Conservation (phyloP, 2,113 vertebrate genomes). For the Madoqua kirkii region DNA sequence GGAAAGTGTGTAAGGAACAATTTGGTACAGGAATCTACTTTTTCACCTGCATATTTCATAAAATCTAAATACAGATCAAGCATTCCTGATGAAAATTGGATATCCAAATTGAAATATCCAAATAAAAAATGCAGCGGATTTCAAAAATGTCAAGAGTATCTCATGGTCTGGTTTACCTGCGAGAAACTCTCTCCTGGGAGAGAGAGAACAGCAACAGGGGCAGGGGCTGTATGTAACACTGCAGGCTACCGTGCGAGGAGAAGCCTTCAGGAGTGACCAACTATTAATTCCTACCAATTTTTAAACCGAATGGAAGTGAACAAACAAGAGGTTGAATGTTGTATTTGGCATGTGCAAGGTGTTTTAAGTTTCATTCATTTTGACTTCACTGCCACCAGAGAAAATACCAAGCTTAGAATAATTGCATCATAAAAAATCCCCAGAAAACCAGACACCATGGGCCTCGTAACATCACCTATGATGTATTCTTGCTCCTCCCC, state of each 20-base stretch:
- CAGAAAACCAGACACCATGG: not conserved
- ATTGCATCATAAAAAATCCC: not conserved
- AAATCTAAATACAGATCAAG: not conserved
- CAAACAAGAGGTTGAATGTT: not conserved
- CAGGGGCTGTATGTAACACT: rapidly evolving
- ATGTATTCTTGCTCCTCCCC: not conserved
- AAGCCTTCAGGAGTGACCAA: not conserved
- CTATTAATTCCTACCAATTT: not conserved
- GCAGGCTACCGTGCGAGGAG: not conserved
- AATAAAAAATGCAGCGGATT: not conserved
- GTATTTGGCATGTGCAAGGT: not conserved
- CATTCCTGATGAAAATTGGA: not conserved
- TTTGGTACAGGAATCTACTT: not conserved
- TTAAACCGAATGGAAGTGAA: not conserved
- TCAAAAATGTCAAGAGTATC: not conserved
- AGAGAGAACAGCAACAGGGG: not conserved
- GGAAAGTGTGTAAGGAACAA: not conserved
- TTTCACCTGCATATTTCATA: not conserved
- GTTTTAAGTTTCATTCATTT: not conserved
- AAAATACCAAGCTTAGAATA: not conserved
- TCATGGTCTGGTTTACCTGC: not conserved
- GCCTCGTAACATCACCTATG: not conserved
- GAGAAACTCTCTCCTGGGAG: not conserved
- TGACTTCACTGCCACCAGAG: not conserved
- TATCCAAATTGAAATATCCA: not conserved